Evolutionary conservation across 2,888 invertebrate species (phyloP), one percentile per base, ranked within the genome.

Genomic region (Venusia cambrica): DNA sequence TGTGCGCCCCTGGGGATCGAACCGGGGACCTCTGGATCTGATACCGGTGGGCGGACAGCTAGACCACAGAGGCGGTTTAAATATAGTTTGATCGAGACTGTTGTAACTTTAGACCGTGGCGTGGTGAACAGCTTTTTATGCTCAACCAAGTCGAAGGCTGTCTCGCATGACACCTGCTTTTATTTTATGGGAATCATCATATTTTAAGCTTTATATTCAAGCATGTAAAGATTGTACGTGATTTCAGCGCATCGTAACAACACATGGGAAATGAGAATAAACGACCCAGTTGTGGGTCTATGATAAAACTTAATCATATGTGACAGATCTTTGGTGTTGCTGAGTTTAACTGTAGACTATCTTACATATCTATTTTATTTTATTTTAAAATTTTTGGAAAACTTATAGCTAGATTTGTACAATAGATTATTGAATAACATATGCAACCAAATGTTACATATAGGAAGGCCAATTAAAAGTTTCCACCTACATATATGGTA

Each of bases 71-170:
- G n/a, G n/a, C n/a, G n/a, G n/a, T n/a, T n/a, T n/a, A n/a, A n/a
- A n/a, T n/a, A n/a, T n/a, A n/a, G n/a, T 19, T 15, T 16, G 8
- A 12, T 11, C 19, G 45, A 20, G 25, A 27, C 17, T 45, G 38
- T 48, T 48, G 79, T 72, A 81, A 84, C 69, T 45, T 47, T 64
- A 83, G 64, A 75, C 66, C 54, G 52, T 73, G 42, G 72, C 70
- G 70, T 73, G 77, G 61, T 67, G 67, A 73, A 65, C 69, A 62
- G 66, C 70, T 81, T 81, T 83, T 81, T 77, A 74, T 72, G 84
- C 83, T 84, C 63, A 59, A 72, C 68, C 69, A 62, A 81, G 75
- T 75, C 59, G 76, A 79, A 80, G 73, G 63, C 57, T 72, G 78
- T 73, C 64, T 84, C 80, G 60, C 62, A 49, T 81, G 65, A 69